Evolutionary conservation across 23 tunicate genomes (phyloP).

Genomic region (Botrylloides violaceus): DNA sequence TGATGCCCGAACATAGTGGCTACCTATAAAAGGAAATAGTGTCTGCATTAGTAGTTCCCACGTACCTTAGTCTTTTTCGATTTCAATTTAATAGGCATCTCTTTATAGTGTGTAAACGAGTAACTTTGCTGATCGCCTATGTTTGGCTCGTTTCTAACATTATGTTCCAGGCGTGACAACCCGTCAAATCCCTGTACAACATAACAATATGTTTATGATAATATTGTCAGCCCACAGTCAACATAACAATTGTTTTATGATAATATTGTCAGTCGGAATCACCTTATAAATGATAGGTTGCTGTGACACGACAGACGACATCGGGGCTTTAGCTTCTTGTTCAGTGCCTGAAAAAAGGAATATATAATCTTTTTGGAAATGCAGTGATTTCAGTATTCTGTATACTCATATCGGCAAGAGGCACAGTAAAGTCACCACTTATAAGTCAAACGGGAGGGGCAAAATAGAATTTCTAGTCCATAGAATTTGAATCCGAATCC

Average conservation of each 20-base stretch:
- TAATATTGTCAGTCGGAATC: neutral
- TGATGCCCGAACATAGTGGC: slow-evolving; percentile 31
- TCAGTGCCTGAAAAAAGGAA: neutral
- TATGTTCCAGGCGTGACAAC: neutral
- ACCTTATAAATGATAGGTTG: slow-evolving; percentile 20
- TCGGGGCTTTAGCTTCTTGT: neutral
- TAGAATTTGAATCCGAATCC: too few relatives aligned
- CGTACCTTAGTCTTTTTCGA: neutral
- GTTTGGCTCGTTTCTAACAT: neutral
- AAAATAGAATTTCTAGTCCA: too few relatives aligned
- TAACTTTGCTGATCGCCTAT: neutral
- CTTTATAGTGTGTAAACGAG: neutral
- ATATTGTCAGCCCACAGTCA: too few relatives aligned
- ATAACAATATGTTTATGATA: too few relatives aligned
- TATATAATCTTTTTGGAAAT: neutral
- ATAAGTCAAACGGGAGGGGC: too few relatives aligned
- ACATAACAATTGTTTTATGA: too few relatives aligned
- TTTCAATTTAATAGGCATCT: neutral
- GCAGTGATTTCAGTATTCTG: too few relatives aligned
- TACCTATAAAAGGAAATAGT: slow-evolving; percentile 14
- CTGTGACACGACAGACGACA: slow-evolving; percentile 9
- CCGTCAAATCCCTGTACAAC: neutral
- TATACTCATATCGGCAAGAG: too few relatives aligned
- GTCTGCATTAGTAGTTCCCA: neutral
- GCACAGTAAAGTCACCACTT: too few relatives aligned